Conservation (phyloP, 2,113 vertebrate species). For the Syngnathoides biaculeatus region DNA sequence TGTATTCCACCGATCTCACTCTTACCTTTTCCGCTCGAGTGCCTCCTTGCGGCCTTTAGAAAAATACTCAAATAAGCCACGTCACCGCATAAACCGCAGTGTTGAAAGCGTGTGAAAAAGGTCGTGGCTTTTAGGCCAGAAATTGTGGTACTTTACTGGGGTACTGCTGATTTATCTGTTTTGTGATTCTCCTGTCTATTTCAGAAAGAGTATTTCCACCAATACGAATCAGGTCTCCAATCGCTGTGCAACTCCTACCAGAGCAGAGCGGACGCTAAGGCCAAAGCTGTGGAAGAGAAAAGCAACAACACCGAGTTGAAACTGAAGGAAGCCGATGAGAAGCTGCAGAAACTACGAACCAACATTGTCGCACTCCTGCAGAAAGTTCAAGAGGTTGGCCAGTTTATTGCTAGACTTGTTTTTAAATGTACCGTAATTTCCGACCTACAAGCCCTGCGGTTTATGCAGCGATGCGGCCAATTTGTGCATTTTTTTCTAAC, state of each 20-base stretch:
- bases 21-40: no score
- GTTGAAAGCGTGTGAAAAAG: no score
- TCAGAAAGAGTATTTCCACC: slow-evolving; percentile 97
- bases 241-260: slow-evolving; percentile 95
- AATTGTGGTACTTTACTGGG: neutral
- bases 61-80: no score
- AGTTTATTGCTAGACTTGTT: neutral
- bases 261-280: slow-evolving; percentile 85
- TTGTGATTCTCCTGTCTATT: slow-evolving; percentile 17
- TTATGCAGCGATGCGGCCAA: no score
- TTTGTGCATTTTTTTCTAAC: no score
- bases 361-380: slow-evolving; percentile 95
- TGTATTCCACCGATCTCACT: no score
- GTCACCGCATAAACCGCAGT: no score
- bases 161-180: neutral
- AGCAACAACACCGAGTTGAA: slow-evolving; percentile 79
- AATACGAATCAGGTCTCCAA: slow-evolving; percentile 93
- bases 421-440: no score
- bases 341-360: slow-evolving; percentile 90
- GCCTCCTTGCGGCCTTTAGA: no score
- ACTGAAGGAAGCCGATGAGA: slow-evolving; percentile 87
- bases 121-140: no score
- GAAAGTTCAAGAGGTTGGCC: slow-evolving; percentile 93
- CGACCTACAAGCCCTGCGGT: no score
- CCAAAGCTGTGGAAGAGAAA: slow-evolving; percentile 88